Percentiles rank a stretch among this genome's conserved stretches.
phyloP scores from a whole-genome alignment of 2,113 vertebrate genomes.

The Chroicocephalus ridibundus region DNA sequence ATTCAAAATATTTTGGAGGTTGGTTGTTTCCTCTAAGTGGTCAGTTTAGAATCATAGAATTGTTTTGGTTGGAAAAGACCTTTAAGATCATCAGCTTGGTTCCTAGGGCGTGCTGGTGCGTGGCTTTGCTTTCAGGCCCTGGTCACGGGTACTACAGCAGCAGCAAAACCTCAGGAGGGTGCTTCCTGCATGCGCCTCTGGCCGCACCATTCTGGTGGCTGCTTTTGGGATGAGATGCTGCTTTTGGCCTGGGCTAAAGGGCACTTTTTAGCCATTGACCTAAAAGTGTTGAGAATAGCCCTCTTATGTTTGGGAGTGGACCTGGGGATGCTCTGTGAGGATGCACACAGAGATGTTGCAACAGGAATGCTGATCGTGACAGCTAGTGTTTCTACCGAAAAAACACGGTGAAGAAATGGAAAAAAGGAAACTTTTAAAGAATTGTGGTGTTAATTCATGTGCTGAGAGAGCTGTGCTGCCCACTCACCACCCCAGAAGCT shows the following conservation, averaged over 20 bases:
- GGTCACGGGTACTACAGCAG: background rate
- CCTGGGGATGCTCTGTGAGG: background rate
- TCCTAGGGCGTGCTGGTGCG: accelerated
- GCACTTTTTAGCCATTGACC: background rate
- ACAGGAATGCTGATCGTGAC: background rate
- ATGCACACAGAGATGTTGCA: background rate
- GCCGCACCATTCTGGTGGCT: background rate
- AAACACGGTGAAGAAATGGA: background rate
- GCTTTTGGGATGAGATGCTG: background rate
- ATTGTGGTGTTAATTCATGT: background rate
- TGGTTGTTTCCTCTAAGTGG: background rate
- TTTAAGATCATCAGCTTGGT: background rate
- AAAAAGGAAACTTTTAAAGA: background rate
- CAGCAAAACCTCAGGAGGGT: background rate
- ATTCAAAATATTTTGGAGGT: background rate
- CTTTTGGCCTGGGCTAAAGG: background rate
- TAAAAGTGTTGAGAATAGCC: background rate
- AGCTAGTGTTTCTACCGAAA: background rate
- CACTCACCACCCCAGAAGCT: background rate
- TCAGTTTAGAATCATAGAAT: background rate
- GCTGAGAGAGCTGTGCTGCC: background rate
- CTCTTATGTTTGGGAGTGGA: background rate
- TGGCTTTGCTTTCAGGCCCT: background rate
- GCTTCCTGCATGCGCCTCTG: accelerated
- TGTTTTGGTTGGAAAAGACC: background rate